Percentiles rank a stretch among this genome's conserved stretches.
phyloP scores from a whole-genome alignment of 2,888 invertebrate genomes.

The Artemia sp. region DNA sequence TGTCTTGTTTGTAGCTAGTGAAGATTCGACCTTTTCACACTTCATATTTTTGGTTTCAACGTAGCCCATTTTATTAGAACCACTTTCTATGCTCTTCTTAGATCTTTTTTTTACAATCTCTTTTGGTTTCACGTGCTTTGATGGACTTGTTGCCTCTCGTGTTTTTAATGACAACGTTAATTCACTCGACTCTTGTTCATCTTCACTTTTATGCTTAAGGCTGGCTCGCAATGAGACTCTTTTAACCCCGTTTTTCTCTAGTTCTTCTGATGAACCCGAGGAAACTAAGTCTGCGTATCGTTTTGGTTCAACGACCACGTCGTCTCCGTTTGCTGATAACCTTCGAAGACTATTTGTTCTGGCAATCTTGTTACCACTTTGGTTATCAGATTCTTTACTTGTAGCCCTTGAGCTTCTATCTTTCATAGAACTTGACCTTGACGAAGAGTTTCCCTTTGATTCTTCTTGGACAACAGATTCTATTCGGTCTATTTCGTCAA shows the following conservation, averaged over 20 bases:
- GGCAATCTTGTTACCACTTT: not conserved
- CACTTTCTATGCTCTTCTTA: not conserved
- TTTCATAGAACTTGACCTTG: slow-evolving; percentile 1
- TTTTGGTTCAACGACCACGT: slow-evolving; percentile 17
- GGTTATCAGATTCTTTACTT: slow-evolving; percentile 15
- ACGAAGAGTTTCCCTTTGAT: slow-evolving; percentile 22
- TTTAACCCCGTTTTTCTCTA: not conserved
- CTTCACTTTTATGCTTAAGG: not conserved
- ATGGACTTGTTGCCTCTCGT: slow-evolving; percentile 22
- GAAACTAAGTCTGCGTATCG: slow-evolving; percentile 10
- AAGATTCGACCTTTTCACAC: slow-evolving; percentile 10
- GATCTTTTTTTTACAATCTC: slow-evolving; percentile 25
- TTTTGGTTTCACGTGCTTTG: slow-evolving; percentile 28
- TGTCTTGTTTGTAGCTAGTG: not conserved
- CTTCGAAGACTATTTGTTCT: slow-evolving; percentile 17
- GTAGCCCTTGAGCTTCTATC: slow-evolving; percentile 9
- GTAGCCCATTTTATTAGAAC: not conserved
- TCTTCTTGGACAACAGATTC: slow-evolving; percentile 20
- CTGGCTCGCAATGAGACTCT: slow-evolving; percentile 11
- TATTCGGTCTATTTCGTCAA: slow-evolving; percentile 4
- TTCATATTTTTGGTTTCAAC: slow-evolving; percentile 16
- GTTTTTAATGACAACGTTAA: slow-evolving; percentile 21
- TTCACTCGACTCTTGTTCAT: slow-evolving; percentile 24
- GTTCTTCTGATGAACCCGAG: slow-evolving; percentile 15
- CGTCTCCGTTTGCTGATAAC: not conserved